Conservation (phyloP, 1,140 invertebrate species). For the Vollenhovia emeryi region DNA sequence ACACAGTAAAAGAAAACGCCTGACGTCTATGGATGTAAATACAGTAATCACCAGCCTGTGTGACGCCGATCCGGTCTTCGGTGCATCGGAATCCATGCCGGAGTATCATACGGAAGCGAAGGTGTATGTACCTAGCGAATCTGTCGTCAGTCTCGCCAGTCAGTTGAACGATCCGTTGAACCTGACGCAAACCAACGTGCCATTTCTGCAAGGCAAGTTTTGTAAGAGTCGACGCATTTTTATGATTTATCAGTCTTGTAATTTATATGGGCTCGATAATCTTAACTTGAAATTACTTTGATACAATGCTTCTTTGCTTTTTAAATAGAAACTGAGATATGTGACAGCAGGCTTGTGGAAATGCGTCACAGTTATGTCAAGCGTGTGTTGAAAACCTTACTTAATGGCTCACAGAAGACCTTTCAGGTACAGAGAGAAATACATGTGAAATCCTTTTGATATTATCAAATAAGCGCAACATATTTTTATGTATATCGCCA, state of each 20-base stretch:
- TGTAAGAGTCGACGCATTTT: slow-evolving; percentile 7
- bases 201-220: slow-evolving; percentile 79
- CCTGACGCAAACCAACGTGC: slow-evolving; percentile 77
- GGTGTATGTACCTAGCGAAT: slow-evolving; percentile 82
- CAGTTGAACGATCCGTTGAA: slow-evolving; percentile 78
- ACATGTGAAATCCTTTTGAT: neutral
- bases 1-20: slow-evolving; percentile 80
- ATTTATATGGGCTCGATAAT: neutral
- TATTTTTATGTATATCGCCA: slow-evolving; percentile 57
- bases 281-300: neutral
- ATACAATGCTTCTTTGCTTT: slow-evolving; percentile 1
- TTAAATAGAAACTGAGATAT: slow-evolving; percentile 81
- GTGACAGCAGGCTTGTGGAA: slow-evolving; percentile 79
- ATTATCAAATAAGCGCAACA: neutral
- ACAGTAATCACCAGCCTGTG: slow-evolving; percentile 82
- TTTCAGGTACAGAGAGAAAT: slow-evolving; percentile 78
- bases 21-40: slow-evolving; percentile 82
- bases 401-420: slow-evolving; percentile 84
- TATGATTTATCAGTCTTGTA: neutral
- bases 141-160: slow-evolving; percentile 77
- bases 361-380: slow-evolving; percentile 82
- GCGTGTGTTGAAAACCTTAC: slow-evolving; percentile 82
- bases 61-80: slow-evolving; percentile 82
- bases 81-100: slow-evolving; percentile 79
- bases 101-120: slow-evolving; percentile 82